Base-by-base conservation (phyloP, 1,140 invertebrate species). In the Steinernema feltiae region DNA sequence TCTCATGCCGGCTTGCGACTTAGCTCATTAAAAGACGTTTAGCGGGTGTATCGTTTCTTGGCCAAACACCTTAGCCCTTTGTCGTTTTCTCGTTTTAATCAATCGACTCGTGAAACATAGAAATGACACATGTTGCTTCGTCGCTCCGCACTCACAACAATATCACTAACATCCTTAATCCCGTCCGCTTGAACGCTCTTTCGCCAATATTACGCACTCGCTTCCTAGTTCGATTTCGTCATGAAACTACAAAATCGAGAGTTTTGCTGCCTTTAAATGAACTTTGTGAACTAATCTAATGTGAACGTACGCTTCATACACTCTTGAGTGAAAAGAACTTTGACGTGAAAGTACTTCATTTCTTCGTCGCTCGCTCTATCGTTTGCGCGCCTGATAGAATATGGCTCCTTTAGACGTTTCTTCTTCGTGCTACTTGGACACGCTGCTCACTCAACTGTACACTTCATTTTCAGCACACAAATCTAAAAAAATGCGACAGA, bases 401-500 rank as follows among this genome's bases (percentile, higher is more conserved):
- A 32, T 76, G 72, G 70, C 70, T 70, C 32, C 63, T 75, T 48
- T 31, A 70, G 29, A 41, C 32, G 32, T 46, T 69, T 35, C 63
- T n/a, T 27, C 63, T 18, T 73, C 35, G 12, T 53, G 21, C 30
- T 41, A 7, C 30, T 32, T 53, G 24, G 30, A 30, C 48, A 21
- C 30, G 18, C 2, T 27, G 18, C 30, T 24, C 73, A 73, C 35
- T 31, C 48, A 27, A 32, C 1, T n/a, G n/a, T n/a, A n/a, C n/a
- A 63, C 12, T 3, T 15, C 24, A 3, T 27, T 63, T 83, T 77
- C 72, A 83, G 82, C 82, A 83, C 73, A 81, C 82, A 63, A 83
- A 81, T 73, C 79, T 83, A 72, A 83, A 83, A 75, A 83, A 83
- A 83, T 83, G 82, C 82, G 82, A 83, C 48, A 73, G 82, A 53